phyloP scores from a whole-genome alignment of 2,888 invertebrate species.

The Uloborus plumipes region DNA sequence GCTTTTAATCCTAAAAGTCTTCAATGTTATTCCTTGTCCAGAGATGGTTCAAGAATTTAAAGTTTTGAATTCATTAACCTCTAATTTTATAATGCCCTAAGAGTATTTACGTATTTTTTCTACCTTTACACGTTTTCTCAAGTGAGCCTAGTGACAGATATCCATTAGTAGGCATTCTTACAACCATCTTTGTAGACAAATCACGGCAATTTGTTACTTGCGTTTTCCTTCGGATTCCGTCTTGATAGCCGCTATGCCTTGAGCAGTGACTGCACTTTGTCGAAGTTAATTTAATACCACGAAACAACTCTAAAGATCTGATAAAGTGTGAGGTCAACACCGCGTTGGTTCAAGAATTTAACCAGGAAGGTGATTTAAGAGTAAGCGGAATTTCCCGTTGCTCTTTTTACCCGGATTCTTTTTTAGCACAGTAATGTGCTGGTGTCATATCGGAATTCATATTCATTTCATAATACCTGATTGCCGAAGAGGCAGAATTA shows the following conservation, averaged over 20 bases:
- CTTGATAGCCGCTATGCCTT: too few species aligned
- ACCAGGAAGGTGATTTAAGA: slow-evolving; percentile 8
- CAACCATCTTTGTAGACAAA: background rate
- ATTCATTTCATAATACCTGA: too few species aligned
- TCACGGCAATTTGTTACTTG: background rate
- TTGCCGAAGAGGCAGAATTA: too few species aligned
- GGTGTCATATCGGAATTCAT: too few species aligned
- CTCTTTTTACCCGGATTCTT: background rate
- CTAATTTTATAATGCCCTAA: too few species aligned
- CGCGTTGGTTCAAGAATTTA: background rate
- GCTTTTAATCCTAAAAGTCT: too few species aligned
- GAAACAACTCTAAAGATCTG: background rate
- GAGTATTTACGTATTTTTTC: background rate
- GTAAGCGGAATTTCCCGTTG: slow-evolving; percentile 3
- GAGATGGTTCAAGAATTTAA: too few species aligned
- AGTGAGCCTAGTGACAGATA: background rate
- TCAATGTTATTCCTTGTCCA: too few species aligned
- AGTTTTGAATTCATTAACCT: too few species aligned
- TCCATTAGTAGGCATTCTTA: background rate
- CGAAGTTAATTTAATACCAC: background rate
- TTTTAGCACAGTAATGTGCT: too few species aligned
- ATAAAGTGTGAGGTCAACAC: background rate
- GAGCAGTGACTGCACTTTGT: background rate
- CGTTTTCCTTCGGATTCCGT: background rate
- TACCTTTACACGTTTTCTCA: background rate